These are phyloP conservation scores for Acronicta alni DNA, from an alignment of 2,888 invertebrate species.

Conservation along the genomic window DNA sequence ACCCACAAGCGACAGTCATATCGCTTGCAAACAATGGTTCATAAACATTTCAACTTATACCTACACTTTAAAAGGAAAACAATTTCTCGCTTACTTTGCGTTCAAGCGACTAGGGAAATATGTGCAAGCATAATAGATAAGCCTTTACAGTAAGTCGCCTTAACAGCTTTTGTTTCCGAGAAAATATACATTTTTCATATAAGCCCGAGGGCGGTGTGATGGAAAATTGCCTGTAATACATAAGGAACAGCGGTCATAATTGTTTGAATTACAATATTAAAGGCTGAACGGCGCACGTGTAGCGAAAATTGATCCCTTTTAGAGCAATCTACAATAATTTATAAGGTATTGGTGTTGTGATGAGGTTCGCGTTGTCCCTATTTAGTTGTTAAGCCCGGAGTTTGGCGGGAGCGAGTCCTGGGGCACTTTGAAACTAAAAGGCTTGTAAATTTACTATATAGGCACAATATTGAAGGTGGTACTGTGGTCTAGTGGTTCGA, in stretches of 20 bases:
- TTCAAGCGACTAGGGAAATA: slow-evolving; percentile 78
- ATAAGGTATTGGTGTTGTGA: slow-evolving; percentile 60
- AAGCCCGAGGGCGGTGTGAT: slow-evolving; percentile 61
- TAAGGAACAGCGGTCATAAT: slow-evolving; percentile 71
- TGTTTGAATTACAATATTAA: slow-evolving; percentile 67
- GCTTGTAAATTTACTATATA: slow-evolving; percentile 9
- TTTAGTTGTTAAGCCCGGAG: slow-evolving; percentile 12
- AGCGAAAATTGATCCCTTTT: slow-evolving; percentile 74
- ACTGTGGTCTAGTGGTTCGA: too few species aligned
- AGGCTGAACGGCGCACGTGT: slow-evolving; percentile 55
- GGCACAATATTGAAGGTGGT: neutral
- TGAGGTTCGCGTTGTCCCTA: slow-evolving; percentile 46
- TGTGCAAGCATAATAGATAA: slow-evolving; percentile 80
- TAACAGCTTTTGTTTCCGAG: slow-evolving; percentile 83
- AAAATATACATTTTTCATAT: slow-evolving; percentile 81
- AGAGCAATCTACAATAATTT: slow-evolving; percentile 69
- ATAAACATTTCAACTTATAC: slow-evolving; percentile 69
- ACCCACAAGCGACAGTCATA: slow-evolving; percentile 28
- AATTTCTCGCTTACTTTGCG: slow-evolving; percentile 85
- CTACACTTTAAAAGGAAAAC: slow-evolving; percentile 76
- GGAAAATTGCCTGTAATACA: slow-evolving; percentile 77
- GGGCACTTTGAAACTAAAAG: neutral
- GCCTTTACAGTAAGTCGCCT: slow-evolving; percentile 77
- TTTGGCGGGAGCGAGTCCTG: neutral
- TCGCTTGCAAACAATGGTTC: slow-evolving; percentile 62